A percentile compares a stretch with the other conserved stretches of the same genome.
These are phyloP conservation scores for Drosophila bipectinata DNA, from an alignment of 1,140 invertebrate genomes.

Conservation along the genomic window DNA sequence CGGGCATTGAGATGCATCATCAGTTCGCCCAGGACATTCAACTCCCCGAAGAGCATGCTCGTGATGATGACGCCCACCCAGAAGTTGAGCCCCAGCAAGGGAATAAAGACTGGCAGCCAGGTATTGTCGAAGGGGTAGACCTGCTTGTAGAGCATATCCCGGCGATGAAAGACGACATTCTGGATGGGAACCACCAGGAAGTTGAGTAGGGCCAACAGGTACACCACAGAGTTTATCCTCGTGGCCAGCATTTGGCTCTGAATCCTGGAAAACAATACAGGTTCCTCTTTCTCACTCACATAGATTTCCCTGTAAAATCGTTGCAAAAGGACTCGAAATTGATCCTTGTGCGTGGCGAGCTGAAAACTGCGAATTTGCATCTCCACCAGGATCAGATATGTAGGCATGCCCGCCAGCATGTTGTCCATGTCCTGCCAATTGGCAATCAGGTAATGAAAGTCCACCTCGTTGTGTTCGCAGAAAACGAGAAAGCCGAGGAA, in stretches of 20 bases:
- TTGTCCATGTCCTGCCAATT: conserved; percentile 58
- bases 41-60: conserved; percentile 62
- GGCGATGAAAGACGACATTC: conserved; percentile 53
- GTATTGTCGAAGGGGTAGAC: conserved; percentile 65
- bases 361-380: conserved; percentile 66
- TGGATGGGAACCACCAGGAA: conserved; percentile 55
- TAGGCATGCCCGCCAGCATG: conserved; percentile 66
- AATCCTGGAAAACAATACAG: conserved; percentile 39
- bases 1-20: conserved; percentile 74
- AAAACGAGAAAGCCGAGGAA: conserved; percentile 62
- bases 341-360: conserved; percentile 53
- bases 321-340: conserved; percentile 53
- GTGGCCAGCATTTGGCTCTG: conserved; percentile 57
- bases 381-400: conserved; percentile 63
- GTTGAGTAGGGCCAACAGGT: conserved; percentile 57
- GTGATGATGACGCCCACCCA: conserved; percentile 68
- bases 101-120: conserved; percentile 41
- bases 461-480: conserved; percentile 57
- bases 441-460: conserved; percentile 53
- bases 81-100: conserved; percentile 52
- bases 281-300: conserved; percentile 29
- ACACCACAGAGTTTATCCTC: conserved; percentile 50
- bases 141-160: conserved; percentile 67
- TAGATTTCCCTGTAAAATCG: conserved; percentile 70
- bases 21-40: conserved; percentile 68